Evolutionary conservation across 2,113 vertebrate species (phyloP), one percentile per base, ranked within the genome.

Genomic region (Aleadryas rufinucha): DNA sequence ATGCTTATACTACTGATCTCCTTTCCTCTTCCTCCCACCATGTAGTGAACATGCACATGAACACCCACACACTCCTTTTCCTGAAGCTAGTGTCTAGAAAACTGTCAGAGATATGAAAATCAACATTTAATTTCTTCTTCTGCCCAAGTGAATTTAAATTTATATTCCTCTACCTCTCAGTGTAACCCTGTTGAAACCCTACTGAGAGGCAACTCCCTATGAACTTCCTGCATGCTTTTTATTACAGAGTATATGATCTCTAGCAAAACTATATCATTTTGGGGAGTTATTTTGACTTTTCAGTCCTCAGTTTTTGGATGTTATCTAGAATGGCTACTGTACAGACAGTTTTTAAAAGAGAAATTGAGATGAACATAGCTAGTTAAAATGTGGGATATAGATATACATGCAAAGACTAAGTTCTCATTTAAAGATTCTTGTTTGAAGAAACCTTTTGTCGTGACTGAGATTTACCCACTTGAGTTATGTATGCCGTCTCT

Each of bases 21-120:
- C 60, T 59, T 66, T 69, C 44, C 28, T 75, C 10, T 87, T 86
- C 47, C 21, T 84, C 18, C 27, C 24, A 52, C 44, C 13, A 13
- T 0, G 0, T 31, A 23, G 5, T 65, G 50, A 68, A 45, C 0
- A 2, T 85, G 42, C 35, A 45, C 5, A n/a, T 10, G 16, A 31
- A 28, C 23, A 22, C 50, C 49, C 41, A 66, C 27, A 35, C 18
- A 31, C 5, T 8, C 12, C 12, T 64, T 17, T 60, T 90, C 53
- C 31, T 53, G 31, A 77, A 59, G 13, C 8, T 35, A 83, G 4
- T 53, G 21, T 49, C 49, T 88, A 64, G n/a, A 76, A 95, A 85
- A 63, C 12, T 31, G 16, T 31, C 33, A 82, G 23, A 57, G 16
- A 39, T 33, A 56, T 1, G 7, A 50, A 76, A 69, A 76, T 35